phyloP scores from a whole-genome alignment of 2,888 invertebrate genomes.

The Drosophila cracens region DNA sequence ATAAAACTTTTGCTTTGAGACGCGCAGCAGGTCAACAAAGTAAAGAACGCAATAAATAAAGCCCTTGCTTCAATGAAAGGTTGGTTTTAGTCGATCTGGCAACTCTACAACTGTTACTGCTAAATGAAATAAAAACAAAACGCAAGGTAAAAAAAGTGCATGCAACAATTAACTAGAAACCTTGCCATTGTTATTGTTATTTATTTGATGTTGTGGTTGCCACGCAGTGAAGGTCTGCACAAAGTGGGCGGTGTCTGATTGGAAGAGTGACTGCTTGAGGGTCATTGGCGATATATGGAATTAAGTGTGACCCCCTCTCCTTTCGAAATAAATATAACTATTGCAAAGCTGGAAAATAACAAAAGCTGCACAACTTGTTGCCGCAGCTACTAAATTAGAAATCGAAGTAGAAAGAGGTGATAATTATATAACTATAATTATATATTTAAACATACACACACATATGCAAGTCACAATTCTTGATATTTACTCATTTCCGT shows the following conservation, averaged over 20 bases:
- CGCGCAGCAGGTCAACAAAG: conserved; percentile 36
- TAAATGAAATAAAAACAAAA: not conserved
- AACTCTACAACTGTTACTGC: conserved; percentile 32
- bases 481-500: conserved; percentile 52
- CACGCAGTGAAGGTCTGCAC: conserved; percentile 29
- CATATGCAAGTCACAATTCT: conserved; percentile 22
- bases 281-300: conserved; percentile 17
- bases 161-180: conserved; percentile 67
- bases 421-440: not conserved
- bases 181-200: conserved; percentile 53
- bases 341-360: not conserved
- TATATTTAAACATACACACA: not conserved
- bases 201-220: conserved; percentile 26
- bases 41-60: conserved; percentile 55
- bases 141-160: conserved; percentile 16
- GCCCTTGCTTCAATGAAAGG: conserved; percentile 15
- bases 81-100: conserved; percentile 33
- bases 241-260: conserved; percentile 5
- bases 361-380: conserved; percentile 46
- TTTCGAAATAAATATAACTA: not conserved
- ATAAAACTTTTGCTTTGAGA: conserved; percentile 27
- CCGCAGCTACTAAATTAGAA: conserved; percentile 33
- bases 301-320: conserved; percentile 11
- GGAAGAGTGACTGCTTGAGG: not conserved
- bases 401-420: conserved; percentile 8